These are phyloP conservation scores for Argopecten irradians DNA, from an alignment of 1,140 invertebrate species.

Conservation along the genomic window DNA sequence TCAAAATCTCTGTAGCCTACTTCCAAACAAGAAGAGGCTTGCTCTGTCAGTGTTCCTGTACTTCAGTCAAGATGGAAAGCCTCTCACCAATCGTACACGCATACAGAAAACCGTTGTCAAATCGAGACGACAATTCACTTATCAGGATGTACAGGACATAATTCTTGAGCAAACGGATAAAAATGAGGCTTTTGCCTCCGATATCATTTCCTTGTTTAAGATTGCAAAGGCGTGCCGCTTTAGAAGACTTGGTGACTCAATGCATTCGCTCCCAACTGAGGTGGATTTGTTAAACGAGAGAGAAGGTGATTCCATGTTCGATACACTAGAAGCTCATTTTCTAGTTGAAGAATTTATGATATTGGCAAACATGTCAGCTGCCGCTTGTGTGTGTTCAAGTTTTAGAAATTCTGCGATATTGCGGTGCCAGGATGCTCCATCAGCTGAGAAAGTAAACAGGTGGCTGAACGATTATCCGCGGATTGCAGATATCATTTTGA, in stretches of 20 bases:
- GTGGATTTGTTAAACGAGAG: constrained; percentile 34
- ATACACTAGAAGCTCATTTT: constrained; percentile 65
- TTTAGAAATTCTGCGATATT: constrained; percentile 41
- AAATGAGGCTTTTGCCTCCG: constrained; percentile 29
- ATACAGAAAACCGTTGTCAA: constrained; percentile 56
- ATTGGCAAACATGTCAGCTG: constrained; percentile 42
- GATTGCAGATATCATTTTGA: constrained; percentile 28
- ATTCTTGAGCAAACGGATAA: constrained; percentile 40
- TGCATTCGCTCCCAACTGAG: constrained; percentile 57
- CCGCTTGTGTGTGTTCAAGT: background rate
- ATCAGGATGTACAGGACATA: constrained; percentile 62
- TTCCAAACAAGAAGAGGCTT: constrained; percentile 67
- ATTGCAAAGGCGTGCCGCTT: constrained; percentile 56
- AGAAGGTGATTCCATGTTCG: constrained; percentile 50
- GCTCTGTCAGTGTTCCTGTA: constrained; percentile 64
- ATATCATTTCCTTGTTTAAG: constrained; percentile 54
- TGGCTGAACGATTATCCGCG: constrained; percentile 29
- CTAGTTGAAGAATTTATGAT: constrained; percentile 66
- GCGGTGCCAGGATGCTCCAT: constrained; percentile 38
- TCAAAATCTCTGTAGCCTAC: constrained; percentile 74
- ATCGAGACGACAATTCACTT: constrained; percentile 58
- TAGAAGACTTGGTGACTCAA: constrained; percentile 54
- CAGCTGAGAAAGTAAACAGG: constrained; percentile 17
- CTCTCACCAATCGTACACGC: background rate
- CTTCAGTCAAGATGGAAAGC: constrained; percentile 48